Evolutionary conservation across 2,797 vertebrate species (phyloP).

Genomic region (Pogoniulus pusillus): DNA sequence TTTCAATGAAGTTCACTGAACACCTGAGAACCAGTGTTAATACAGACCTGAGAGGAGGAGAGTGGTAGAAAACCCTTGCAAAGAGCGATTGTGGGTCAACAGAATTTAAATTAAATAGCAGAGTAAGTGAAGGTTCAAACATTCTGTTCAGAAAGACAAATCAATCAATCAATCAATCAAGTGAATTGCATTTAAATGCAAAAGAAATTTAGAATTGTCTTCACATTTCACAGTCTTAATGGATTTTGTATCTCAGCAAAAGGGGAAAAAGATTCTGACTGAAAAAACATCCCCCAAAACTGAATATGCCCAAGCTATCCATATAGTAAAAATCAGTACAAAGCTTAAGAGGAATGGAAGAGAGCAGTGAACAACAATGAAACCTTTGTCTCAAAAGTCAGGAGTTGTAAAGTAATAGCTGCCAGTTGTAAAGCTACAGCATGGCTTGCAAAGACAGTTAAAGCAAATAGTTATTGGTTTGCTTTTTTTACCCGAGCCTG

Average conservation of each 20-base stretch:
- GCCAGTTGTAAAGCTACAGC: neutral
- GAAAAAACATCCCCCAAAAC: neutral
- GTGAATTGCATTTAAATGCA: neutral
- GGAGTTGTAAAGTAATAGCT: neutral
- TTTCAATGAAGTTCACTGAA: neutral
- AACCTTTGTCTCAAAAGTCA: neutral
- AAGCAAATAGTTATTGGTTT: neutral
- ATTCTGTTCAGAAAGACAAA: neutral
- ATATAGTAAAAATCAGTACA: neutral
- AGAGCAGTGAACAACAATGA: neutral
- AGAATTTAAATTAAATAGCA: neutral
- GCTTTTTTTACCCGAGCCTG: neutral
- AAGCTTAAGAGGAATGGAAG: neutral
- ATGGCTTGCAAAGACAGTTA: neutral
- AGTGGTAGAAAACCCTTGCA: neutral
- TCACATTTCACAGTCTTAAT: neutral
- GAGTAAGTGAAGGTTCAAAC: neutral
- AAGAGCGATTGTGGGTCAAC: neutral
- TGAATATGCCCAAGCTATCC: neutral
- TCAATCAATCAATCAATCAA: neutral
- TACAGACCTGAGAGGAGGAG: neutral
- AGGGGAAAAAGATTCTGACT: neutral
- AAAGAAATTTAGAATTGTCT: neutral
- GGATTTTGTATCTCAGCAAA: neutral
- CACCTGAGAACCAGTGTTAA: neutral